Conservation (phyloP, 2,888 invertebrate species). For the Tinea pellionella region DNA sequence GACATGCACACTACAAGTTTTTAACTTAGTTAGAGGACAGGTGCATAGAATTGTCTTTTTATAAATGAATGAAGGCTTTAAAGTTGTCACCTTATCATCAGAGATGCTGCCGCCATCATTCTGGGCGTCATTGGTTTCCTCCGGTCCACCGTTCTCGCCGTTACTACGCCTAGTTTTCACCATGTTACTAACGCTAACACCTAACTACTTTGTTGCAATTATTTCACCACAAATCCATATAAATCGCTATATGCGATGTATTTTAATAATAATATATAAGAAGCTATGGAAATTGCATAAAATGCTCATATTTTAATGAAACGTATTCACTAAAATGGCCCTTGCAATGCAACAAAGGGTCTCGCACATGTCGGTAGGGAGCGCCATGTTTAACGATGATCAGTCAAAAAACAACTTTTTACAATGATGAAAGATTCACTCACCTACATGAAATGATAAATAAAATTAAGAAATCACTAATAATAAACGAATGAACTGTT, state of each 20-base stretch:
- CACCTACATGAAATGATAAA: constrained; percentile 3
- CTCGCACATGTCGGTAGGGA: constrained; percentile 55
- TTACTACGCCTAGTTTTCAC: constrained; percentile 70
- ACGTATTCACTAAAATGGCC: background rate
- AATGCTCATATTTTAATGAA: background rate
- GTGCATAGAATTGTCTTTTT: background rate
- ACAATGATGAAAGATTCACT: constrained; percentile 4
- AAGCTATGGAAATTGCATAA: background rate
- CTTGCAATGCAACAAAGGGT: constrained; percentile 39
- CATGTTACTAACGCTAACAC: constrained; percentile 29
- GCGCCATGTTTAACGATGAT: constrained; percentile 54
- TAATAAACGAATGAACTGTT: background rate
- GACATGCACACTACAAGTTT: background rate
- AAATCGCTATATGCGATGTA: background rate
- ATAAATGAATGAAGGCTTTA: background rate
- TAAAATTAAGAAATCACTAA: background rate
- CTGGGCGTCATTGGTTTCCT: constrained; percentile 56
- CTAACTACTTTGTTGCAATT: background rate
- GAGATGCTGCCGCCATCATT: constrained; percentile 62
- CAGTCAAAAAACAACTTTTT: background rate
- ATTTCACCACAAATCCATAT: background rate
- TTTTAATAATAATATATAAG: background rate
- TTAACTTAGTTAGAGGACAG: background rate
- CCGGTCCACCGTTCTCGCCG: constrained; percentile 64
- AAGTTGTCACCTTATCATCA: constrained; percentile 56